Base-by-base conservation (phyloP, 1,140 invertebrate species). In the Drosophila grimshawi region DNA sequence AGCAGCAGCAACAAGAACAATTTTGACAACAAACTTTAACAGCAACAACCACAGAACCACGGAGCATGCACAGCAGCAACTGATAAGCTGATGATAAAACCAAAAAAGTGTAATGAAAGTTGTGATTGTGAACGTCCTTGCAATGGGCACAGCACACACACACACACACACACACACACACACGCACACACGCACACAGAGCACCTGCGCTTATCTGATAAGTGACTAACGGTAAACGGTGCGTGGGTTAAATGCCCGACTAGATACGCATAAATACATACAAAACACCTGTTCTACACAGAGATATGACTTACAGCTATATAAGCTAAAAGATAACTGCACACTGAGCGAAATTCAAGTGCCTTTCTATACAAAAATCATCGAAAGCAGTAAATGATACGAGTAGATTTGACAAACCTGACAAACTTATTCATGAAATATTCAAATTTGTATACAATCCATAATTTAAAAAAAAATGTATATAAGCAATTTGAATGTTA, bases 91-190 rank as follows among this genome's bases (percentile, higher is more conserved):
- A 5, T 62, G 46, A 67, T 72, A 85, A 80, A 64, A 62, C 52
- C 45, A 57, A 29, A 59, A 67, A 70, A 64, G 48, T 79, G 60
- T 88, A 83, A 78, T 89, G 85, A 83, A 89, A 80, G 73, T 80
- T 83, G 39, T 55, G 73, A 76, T 76, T 65, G 61, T 59, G 55
- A 89, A 88, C 83, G 83, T 89, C 83, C 83, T 88, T 88, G 76
- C 76, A 57, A 59, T 62, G 60, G 49, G 19, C 45, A 59, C 32
- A 61, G 46, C 52, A 46, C 39, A 41, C 6, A 51, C 52, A 56
- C 19, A 56, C 41, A 27, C 46, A 56, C 51, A 59, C 27, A 59
- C 4, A 43, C 48, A 27, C 4, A 55, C 8, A 32, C 11, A 30
- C n/a, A 49, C 63, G n/a, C 27, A 35, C 11, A 46, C 32, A 45